Conservation (phyloP, 2,888 invertebrate species). For the Trichacis sp. region DNA sequence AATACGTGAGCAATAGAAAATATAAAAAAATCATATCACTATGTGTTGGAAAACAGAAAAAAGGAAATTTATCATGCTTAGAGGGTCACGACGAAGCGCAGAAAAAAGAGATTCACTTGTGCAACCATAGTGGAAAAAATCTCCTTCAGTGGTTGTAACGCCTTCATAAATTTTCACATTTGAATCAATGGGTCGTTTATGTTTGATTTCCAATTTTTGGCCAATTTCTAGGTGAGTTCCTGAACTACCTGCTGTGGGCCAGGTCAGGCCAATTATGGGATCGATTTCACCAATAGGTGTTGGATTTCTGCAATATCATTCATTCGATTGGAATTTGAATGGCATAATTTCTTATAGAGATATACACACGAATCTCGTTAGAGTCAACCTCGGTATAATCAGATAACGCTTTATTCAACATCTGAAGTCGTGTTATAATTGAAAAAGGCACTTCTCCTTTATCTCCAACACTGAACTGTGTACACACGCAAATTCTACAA, state of each 20-base stretch:
- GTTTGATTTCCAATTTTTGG: constrained; percentile 17
- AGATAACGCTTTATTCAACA: too few relatives aligned
- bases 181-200: constrained; percentile 14
- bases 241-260: constrained; percentile 30
- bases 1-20: too few relatives aligned
- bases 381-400: too few relatives aligned
- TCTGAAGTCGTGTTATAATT: too few relatives aligned
- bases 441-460: too few relatives aligned
- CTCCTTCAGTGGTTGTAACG: background rate
- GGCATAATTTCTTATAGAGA: too few relatives aligned
- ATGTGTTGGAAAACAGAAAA: constrained; percentile 1
- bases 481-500: too few relatives aligned
- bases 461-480: too few relatives aligned
- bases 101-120: background rate
- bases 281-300: constrained; percentile 35
- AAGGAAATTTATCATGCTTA: background rate
- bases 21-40: background rate
- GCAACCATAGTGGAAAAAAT: background rate
- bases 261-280: constrained; percentile 27
- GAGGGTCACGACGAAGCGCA: background rate
- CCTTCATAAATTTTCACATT: constrained; percentile 18
- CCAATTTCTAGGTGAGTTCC: constrained; percentile 41
- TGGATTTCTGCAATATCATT: constrained; percentile 38
- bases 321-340: too few relatives aligned
- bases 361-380: too few relatives aligned